phyloP scores from a whole-genome alignment of 35 echinoderm and acorn worm species.

The Anneissia japonica region DNA sequence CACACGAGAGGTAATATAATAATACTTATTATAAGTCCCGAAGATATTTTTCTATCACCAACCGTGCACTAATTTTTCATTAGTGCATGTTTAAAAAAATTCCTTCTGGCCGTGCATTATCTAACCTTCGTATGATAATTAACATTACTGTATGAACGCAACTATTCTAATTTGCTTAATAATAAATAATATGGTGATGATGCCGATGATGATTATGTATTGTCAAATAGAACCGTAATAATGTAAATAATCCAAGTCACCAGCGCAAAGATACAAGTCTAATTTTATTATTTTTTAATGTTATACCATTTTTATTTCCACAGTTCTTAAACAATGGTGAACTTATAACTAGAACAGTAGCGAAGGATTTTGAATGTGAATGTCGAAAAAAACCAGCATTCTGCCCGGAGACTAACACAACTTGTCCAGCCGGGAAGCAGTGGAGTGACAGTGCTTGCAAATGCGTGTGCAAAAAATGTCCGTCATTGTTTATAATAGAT shows the following conservation, averaged over 20 bases:
- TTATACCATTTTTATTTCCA: not conserved
- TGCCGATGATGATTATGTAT: too few species aligned
- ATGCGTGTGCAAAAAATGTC: slow-evolving; percentile 63
- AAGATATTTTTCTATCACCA: not conserved
- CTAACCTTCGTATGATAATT: not conserved
- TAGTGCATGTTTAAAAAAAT: not conserved
- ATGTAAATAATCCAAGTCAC: too few species aligned
- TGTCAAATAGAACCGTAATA: too few species aligned
- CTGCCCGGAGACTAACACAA: slow-evolving; percentile 36
- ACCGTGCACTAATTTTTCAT: not conserved
- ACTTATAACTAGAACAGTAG: not conserved
- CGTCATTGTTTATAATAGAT: slow-evolving; percentile 67
- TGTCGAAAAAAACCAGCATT: slow-evolving; percentile 59
- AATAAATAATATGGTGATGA: not conserved
- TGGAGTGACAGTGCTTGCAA: slow-evolving; percentile 48
- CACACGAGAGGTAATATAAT: slow-evolving; percentile 27
- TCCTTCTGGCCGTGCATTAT: not conserved
- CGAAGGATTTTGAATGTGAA: slow-evolving; percentile 51
- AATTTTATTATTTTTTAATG: not conserved
- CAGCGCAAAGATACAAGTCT: not conserved
- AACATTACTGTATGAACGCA: not conserved
- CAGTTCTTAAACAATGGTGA: slow-evolving; percentile 10
- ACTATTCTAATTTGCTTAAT: not conserved
- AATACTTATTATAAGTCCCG: not conserved
- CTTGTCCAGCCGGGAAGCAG: slow-evolving; percentile 57